Percentiles rank a stretch among this genome's conserved stretches.
phyloP scores from a whole-genome alignment of 1,140 invertebrate species.

The Octopus bimaculoides region DNA sequence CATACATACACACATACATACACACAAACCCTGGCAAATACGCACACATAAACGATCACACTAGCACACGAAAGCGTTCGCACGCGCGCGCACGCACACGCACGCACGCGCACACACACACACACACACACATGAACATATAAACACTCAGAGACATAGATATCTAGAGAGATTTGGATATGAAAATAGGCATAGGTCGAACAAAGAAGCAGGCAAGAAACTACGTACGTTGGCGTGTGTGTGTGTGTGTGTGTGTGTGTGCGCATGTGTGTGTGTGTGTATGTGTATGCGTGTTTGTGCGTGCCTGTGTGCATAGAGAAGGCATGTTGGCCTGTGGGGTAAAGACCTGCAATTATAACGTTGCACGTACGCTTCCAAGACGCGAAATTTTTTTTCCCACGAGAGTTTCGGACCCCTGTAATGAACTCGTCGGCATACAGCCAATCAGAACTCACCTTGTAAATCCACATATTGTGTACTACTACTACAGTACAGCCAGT shows the following conservation, averaged over 20 bases:
- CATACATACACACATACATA: neutral
- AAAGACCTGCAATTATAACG: too few relatives aligned
- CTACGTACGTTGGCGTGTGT: neutral
- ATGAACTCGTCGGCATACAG: too few relatives aligned
- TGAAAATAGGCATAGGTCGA: neutral
- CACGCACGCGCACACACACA: neutral
- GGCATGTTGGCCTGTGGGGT: too few relatives aligned
- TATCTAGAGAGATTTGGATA: neutral
- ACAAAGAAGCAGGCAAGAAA: too few relatives aligned
- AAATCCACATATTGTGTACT: too few relatives aligned
- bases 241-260: neutral
- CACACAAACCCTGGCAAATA: neutral
- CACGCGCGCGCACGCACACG: neutral
- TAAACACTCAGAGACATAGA: neutral
- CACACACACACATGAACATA: neutral
- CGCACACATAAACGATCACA: neutral
- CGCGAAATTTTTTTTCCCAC: too few relatives aligned
- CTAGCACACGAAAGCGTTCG: neutral
- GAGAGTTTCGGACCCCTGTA: too few relatives aligned
- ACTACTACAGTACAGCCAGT: too few relatives aligned
- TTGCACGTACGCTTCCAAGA: too few relatives aligned
- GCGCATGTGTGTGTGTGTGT: neutral
- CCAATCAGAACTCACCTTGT: too few relatives aligned
- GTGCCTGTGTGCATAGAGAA: too few relatives aligned
- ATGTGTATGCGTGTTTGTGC: neutral